Evolutionary conservation across 2,888 invertebrate species (phyloP), one percentile per base, ranked within the genome.

Genomic region (Synergus laeviventris): DNA sequence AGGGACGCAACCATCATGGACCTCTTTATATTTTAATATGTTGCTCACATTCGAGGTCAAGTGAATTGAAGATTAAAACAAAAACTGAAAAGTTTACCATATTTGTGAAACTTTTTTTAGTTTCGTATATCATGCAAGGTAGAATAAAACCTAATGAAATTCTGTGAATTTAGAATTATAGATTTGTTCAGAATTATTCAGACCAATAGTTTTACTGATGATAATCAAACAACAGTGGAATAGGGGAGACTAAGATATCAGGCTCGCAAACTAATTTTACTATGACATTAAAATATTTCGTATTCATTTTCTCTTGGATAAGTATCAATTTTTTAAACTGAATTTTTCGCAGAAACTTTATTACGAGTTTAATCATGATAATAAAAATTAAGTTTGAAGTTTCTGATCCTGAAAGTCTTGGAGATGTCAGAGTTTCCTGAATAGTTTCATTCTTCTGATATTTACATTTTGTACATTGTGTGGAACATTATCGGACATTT

Each of bases 391-490:
- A 56, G 18, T 56, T 56, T 21, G 8, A 56, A 56, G 18, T 56
- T 56, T 56, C 21, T 12, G 18, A 56, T 56, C 1, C 5, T 21
- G 12, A 21, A 24, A 56, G 21, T 56, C 5, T 21, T 21, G 21
- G 14, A 62, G 9, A 62, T n/a, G 36, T 38, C 2, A 38, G 62
- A 62, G 8, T 62, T 62, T 62, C n/a, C 62, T 11, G n/a, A 36
- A 38, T n/a, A n/a, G 4, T 38, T 36, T 62, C 16, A 38, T 2
- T 38, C n/a, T 18, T 1, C 18, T 36, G 62, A 62, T 62, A 38
- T 18, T 61, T n/a, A 38, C 38, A 62, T 36, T 62, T 62, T 62
- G 62, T 14, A 42, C 42, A 64, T 64, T 64, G 64, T 64, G 21
- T 21, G 64, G 14, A 64, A 39, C 39, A 42, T 39, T 14, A 64